These are phyloP conservation scores for Capreolus pygargus DNA, from an alignment of 2,113 vertebrate species.

Conservation along the genomic window DNA sequence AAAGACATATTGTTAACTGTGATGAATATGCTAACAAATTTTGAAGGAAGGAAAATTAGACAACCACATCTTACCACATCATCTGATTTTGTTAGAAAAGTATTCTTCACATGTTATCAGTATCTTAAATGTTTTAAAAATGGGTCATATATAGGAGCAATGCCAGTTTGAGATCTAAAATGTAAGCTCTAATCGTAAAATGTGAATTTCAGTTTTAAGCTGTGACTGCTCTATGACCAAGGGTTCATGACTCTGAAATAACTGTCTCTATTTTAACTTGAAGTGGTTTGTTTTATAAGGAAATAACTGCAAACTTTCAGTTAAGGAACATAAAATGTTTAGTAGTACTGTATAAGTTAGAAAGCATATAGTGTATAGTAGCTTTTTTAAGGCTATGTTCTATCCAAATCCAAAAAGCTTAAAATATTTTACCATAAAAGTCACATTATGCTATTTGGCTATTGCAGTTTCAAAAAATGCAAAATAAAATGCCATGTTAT, in stretches of 20 bases:
- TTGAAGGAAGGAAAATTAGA: neutral
- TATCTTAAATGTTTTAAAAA: neutral
- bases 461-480: neutral
- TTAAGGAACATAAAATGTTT: slow-evolving; percentile 14
- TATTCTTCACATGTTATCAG: neutral
- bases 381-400: neutral
- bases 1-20: slow-evolving; percentile 30
- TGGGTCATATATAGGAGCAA: neutral
- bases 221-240: neutral
- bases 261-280: slow-evolving; percentile 14
- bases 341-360: neutral
- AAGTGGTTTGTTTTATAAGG: neutral
- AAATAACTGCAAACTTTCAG: neutral
- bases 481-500: neutral
- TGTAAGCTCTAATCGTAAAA: neutral
- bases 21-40: slow-evolving; percentile 20
- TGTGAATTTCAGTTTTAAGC: slow-evolving; percentile 3
- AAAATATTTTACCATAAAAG: slow-evolving; percentile 22
- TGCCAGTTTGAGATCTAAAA: neutral
- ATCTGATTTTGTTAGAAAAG: slow-evolving; percentile 34
- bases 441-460: slow-evolving; percentile 22
- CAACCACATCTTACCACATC: neutral
- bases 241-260: neutral
- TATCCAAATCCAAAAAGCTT: slow-evolving; percentile 1
- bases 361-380: neutral